Conservation (phyloP, 2,888 invertebrate species). For the Cheilosia grossa region DNA sequence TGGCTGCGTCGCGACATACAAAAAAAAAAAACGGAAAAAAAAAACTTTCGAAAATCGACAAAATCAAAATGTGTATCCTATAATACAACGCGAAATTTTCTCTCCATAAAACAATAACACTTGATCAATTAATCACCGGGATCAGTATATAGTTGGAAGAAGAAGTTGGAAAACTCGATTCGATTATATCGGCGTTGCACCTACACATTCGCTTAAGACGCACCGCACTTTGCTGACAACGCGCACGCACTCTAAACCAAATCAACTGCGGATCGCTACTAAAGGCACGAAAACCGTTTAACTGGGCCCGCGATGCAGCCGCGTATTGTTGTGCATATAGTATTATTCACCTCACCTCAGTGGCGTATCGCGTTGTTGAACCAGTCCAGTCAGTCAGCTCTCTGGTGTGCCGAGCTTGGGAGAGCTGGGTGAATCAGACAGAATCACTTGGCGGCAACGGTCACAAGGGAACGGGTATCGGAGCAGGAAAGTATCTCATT, state of each 20-base stretch:
- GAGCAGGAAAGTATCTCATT: slow-evolving; percentile 40
- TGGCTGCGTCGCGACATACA: slow-evolving; percentile 36
- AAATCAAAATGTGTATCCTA: slow-evolving; percentile 1
- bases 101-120: slow-evolving; percentile 17
- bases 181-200: slow-evolving; percentile 30
- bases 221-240: slow-evolving; percentile 56
- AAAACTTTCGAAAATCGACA: slow-evolving; percentile 33
- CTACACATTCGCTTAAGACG: slow-evolving; percentile 12
- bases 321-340: slow-evolving; percentile 46
- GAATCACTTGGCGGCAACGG: neutral
- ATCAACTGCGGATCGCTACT: slow-evolving; percentile 72
- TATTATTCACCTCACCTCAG: slow-evolving; percentile 67
- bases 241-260: slow-evolving; percentile 69
- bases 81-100: slow-evolving; percentile 22
- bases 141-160: neutral
- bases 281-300: slow-evolving; percentile 72
- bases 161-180: slow-evolving; percentile 27
- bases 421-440: slow-evolving; percentile 45
- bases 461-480: slow-evolving; percentile 13
- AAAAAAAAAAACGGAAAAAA: neutral
- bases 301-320: slow-evolving; percentile 61
- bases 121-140: slow-evolving; percentile 14
- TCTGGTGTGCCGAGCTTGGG: slow-evolving; percentile 26
- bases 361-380: slow-evolving; percentile 54
- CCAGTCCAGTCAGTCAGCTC: slow-evolving; percentile 74